These are phyloP conservation scores for Drosophila ochracea DNA, from an alignment of 2,888 invertebrate species.

Conservation along the genomic window DNA sequence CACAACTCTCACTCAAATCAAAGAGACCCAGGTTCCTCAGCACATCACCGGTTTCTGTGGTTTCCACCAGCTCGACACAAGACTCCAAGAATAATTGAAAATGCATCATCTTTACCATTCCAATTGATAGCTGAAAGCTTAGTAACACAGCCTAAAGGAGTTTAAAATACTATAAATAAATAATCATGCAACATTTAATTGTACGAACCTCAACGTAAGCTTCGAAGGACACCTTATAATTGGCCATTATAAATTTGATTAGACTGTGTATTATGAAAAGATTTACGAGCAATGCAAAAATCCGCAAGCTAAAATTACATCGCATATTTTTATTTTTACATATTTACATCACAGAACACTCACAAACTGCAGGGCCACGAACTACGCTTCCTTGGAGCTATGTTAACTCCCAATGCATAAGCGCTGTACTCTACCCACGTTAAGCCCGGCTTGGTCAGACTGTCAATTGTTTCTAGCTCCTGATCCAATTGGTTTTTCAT, in stretches of 20 bases:
- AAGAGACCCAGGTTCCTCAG: constrained; percentile 59
- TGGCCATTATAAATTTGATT: constrained; percentile 54
- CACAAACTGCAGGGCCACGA: constrained; percentile 60
- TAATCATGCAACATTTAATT: accelerated
- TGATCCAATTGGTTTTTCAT: constrained; percentile 59
- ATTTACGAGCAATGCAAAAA: constrained; percentile 44
- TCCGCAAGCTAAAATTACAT: constrained; percentile 34
- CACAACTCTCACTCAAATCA: constrained; percentile 49
- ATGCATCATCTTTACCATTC: constrained; percentile 64
- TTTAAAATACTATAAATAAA: background rate
- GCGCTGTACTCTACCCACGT: constrained; percentile 69
- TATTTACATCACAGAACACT: constrained; percentile 8
- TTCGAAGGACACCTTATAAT: constrained; percentile 65
- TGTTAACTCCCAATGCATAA: constrained; percentile 61
- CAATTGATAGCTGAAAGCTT: constrained; percentile 63
- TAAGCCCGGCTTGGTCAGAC: constrained; percentile 50
- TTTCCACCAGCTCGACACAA: constrained; percentile 40
- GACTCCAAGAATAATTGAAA: constrained; percentile 39
- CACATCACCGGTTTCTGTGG: constrained; percentile 55
- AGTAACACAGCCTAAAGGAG: constrained; percentile 58
- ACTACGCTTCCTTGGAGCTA: constrained; percentile 65
- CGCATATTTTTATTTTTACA: background rate
- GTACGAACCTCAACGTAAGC: constrained; percentile 66
- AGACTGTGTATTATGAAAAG: constrained; percentile 58
- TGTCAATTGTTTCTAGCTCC: constrained; percentile 60